These are phyloP conservation scores for Oreohelix idahoensis DNA, from an alignment of 1,140 invertebrate species.

Conservation along the genomic window DNA sequence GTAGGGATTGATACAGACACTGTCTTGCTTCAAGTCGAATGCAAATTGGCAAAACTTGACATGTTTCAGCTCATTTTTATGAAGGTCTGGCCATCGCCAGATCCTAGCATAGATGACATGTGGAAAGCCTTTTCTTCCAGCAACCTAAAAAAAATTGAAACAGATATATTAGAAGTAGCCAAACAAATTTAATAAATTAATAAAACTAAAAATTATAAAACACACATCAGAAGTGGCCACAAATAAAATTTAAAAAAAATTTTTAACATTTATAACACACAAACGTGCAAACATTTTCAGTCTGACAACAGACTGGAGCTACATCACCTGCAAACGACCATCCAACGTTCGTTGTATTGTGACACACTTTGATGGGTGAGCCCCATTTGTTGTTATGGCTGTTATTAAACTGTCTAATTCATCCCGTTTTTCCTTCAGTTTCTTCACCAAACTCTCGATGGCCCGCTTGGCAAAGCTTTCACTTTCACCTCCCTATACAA, in stretches of 20 bases:
- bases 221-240: no score
- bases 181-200: no score
- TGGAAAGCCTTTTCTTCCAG: slow-evolving; percentile 97
- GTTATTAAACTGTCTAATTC: slow-evolving; percentile 98
- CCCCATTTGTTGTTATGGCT: slow-evolving; percentile 95
- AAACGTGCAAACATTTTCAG: no score
- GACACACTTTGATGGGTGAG: slow-evolving; percentile 97
- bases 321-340: slow-evolving; percentile 92
- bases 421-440: slow-evolving; percentile 87
- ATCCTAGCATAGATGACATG: slow-evolving; percentile 98
- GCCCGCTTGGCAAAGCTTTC: slow-evolving; percentile 87
- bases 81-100: slow-evolving; percentile 97
- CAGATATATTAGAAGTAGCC: no score
- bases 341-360: slow-evolving; percentile 99
- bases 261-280: no score
- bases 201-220: no score
- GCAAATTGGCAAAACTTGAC: slow-evolving; percentile 91
- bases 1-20: slow-evolving; percentile 98
- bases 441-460: slow-evolving; percentile 97
- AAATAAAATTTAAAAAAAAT: background rate
- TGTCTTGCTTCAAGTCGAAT: slow-evolving; percentile 81
- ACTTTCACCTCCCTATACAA: slow-evolving; percentile 75
- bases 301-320: no score
- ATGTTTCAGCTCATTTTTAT: slow-evolving; percentile 99
- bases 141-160: slow-evolving; percentile 78